Evolutionary conservation across 1,140 invertebrate genomes (phyloP).

Genomic region (Lucilia cuprina): DNA sequence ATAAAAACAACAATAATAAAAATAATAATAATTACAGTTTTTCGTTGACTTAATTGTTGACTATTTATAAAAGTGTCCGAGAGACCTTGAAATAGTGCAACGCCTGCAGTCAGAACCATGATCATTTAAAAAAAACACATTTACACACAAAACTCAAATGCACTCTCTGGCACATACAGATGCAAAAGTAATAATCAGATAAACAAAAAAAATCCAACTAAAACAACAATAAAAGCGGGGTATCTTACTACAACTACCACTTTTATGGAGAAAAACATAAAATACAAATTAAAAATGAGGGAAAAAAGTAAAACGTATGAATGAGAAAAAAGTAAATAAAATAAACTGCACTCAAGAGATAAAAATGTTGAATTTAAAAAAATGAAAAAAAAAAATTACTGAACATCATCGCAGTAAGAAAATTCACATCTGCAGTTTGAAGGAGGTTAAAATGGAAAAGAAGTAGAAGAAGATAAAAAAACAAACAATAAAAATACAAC

Average conservation of each 20-base stretch:
- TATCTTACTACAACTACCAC: not conserved
- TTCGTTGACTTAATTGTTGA: slow-evolving; percentile 27
- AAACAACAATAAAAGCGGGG: slow-evolving; percentile 7
- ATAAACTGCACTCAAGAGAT: slow-evolving; percentile 31
- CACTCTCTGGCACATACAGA: not conserved
- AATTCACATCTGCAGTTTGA: slow-evolving; percentile 25
- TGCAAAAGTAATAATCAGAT: slow-evolving; percentile 7
- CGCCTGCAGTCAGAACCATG: slow-evolving; percentile 29
- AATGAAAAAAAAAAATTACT: not conserved
- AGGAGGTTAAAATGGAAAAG: not conserved
- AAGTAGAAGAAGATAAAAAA: not conserved
- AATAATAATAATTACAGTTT: slow-evolving; percentile 25
- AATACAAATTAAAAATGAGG: slow-evolving; percentile 1
- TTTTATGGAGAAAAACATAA: not conserved
- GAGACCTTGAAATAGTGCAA: slow-evolving; percentile 40
- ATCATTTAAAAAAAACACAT: not conserved
- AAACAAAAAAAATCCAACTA: slow-evolving; percentile 3
- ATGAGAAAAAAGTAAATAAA: slow-evolving; percentile 11
- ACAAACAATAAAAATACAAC: slow-evolving; percentile 10
- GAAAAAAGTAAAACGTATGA: too few species aligned
- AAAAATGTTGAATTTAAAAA: not conserved
- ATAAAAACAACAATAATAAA: not conserved
- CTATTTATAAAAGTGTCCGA: slow-evolving; percentile 29
- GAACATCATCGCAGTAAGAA: not conserved
- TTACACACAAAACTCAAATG: not conserved